These are phyloP conservation scores for Pinna nobilis DNA, from an alignment of 1,140 invertebrate species.

Conservation along the genomic window DNA sequence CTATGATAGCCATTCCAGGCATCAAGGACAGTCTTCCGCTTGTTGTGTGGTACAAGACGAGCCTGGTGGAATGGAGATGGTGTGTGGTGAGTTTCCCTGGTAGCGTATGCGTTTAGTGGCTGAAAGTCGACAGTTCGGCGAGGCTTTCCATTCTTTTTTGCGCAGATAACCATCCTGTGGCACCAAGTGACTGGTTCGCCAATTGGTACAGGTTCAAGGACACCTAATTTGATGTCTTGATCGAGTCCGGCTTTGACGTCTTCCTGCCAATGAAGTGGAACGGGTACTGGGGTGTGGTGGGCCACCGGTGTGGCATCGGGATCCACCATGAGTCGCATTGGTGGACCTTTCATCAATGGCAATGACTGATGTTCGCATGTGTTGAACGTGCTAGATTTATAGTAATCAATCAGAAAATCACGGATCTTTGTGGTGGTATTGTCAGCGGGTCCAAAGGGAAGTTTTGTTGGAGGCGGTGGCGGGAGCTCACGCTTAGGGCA, in stretches of 20 bases:
- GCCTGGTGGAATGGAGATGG: conserved; percentile 39
- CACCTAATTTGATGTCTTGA: conserved; percentile 37
- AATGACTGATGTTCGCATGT: conserved; percentile 51
- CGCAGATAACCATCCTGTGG: conserved; percentile 47
- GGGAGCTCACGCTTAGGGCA: conserved; percentile 36
- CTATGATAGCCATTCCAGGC: conserved; percentile 48
- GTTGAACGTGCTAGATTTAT: conserved; percentile 52
- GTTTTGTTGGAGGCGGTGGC: conserved; percentile 26
- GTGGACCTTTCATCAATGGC: conserved; percentile 42
- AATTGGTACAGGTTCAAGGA: conserved; percentile 42
- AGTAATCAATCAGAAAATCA: conserved; percentile 38
- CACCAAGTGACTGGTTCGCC: conserved; percentile 48
- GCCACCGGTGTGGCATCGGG: conserved; percentile 16
- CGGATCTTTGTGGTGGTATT: conserved; percentile 30
- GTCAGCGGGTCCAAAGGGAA: conserved; percentile 36
- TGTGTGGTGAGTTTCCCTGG: conserved; percentile 39
- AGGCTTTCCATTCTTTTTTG: conserved; percentile 46
- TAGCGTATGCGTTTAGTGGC: conserved; percentile 28
- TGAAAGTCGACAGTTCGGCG: conserved; percentile 43
- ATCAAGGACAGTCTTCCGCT: conserved; percentile 41
- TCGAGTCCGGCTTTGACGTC: conserved; percentile 42
- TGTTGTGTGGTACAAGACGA: conserved; percentile 28
- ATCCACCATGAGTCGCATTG: conserved; percentile 34
- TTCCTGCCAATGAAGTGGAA: conserved; percentile 41
- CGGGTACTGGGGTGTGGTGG: conserved; percentile 32